These are phyloP conservation scores for Lepidothrix coronata DNA, from an alignment of 2,113 vertebrate genomes.

Conservation along the genomic window DNA sequence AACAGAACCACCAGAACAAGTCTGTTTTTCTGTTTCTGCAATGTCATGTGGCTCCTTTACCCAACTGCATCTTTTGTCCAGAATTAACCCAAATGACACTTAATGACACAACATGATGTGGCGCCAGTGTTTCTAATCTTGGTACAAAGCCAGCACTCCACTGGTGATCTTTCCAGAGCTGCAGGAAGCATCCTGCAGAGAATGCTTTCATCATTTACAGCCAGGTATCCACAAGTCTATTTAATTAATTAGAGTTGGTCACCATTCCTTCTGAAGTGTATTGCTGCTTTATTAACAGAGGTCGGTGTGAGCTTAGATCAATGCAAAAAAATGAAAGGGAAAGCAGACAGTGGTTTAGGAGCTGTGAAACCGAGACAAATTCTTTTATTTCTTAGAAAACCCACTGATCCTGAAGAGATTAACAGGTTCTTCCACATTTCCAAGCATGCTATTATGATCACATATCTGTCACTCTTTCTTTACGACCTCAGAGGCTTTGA, in stretches of 20 bases:
- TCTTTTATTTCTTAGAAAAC: neutral
- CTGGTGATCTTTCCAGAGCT: neutral
- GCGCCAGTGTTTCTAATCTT: neutral
- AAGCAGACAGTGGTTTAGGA: neutral
- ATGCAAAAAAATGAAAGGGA: neutral
- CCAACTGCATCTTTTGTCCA: neutral
- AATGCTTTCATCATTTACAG: neutral
- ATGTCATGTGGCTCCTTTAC: neutral
- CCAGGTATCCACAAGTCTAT: neutral
- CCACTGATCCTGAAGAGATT: neutral
- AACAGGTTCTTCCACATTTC: neutral
- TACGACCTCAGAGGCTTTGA: neutral
- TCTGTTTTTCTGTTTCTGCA: neutral
- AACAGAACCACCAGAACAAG: neutral
- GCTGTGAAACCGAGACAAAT: neutral
- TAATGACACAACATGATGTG: neutral
- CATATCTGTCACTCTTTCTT: neutral
- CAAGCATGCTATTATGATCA: neutral
- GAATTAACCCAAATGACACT: neutral
- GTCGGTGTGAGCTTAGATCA: neutral
- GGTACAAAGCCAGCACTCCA: neutral
- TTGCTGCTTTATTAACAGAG: neutral
- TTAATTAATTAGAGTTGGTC: constrained; percentile 1
- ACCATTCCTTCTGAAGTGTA: neutral
- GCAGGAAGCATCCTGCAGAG: neutral